Percentiles rank a stretch among this genome's conserved stretches.
phyloP scores from a whole-genome alignment of 2,888 invertebrate species.

The Podotricha telesiphe region DNA sequence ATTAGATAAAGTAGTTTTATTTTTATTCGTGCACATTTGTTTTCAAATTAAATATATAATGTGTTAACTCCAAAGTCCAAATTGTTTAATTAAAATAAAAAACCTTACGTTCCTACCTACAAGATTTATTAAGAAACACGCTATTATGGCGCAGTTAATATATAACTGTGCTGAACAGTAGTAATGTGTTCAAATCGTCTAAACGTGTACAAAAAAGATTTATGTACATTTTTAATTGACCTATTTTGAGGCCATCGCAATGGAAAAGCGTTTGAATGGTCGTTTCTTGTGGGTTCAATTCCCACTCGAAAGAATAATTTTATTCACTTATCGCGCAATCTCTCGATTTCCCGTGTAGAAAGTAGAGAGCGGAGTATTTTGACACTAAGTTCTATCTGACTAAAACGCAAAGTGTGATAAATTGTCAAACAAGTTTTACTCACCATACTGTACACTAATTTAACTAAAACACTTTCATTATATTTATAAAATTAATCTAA shows the following conservation, averaged over 20 bases:
- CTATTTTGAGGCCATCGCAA: background rate
- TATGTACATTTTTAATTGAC: background rate
- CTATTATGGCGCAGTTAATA: background rate
- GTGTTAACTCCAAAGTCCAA: background rate
- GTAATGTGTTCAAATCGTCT: background rate
- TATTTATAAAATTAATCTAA: background rate
- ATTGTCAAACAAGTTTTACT: no score
- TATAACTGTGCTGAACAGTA: background rate
- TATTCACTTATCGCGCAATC: no score
- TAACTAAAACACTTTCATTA: background rate
- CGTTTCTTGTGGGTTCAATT: no score
- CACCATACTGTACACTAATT: background rate
- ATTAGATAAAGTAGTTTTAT: background rate
- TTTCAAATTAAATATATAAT: slow-evolving; percentile 1
- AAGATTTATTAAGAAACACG: background rate
- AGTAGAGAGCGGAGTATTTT: no score
- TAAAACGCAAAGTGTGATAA: no score
- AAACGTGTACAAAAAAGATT: background rate
- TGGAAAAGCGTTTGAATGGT: no score
- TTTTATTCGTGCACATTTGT: background rate
- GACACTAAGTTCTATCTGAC: no score
- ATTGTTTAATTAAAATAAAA: background rate
- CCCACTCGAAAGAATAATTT: background rate
- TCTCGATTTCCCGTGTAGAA: no score
- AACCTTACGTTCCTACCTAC: background rate